Base-by-base conservation (phyloP, 2,888 invertebrate species). In the Perithous albicinctus region DNA sequence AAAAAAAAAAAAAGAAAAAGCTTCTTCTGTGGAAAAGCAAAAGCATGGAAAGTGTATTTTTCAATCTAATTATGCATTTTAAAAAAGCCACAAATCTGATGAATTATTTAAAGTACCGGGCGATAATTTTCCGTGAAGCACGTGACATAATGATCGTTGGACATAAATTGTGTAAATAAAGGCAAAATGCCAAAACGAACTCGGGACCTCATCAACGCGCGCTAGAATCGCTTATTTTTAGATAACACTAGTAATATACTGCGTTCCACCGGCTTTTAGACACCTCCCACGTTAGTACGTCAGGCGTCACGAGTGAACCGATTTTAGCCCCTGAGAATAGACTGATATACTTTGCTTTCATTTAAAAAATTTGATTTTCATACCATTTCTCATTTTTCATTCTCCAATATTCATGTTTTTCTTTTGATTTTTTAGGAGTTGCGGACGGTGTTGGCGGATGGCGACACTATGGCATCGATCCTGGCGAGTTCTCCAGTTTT, bases 361-460 rank as follows among this genome's bases (percentile, higher is more conserved):
- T 54, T 54, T 12, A 2, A n/a, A 29, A 56, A 56, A 15, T 18
- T 15, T 1, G n/a, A 32, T n/a, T 32, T 56, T 29, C n/a, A n/a
- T 12, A 35, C 1, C 10, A 6, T 20, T 2, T 5, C 5, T 5
- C 5, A 29, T 29, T 4, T 2, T 4, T 29, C 2, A 29, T 29
- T 29, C 2, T 29, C 5, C 2, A 29, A 29, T 4, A 29, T 5
- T 4, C 2, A 29, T 29, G 29, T 43, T 63, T 35, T 72, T 38
- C 43, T 75, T 73, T 23, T 61, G 66, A 48, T 18, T 41, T 92
- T 93, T 7, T 90, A 98, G 99, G 99, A 91, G 99, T 99, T 87
- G 99, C 99, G 80, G 99, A 99, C 93, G 99, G 99, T 85, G 99
- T 99, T 73, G 99, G 99, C 75, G 99, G 99, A 69, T 99, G 99